Conservation (phyloP, 1,140 invertebrate genomes). For the Parasteatoda tepidariorum region DNA sequence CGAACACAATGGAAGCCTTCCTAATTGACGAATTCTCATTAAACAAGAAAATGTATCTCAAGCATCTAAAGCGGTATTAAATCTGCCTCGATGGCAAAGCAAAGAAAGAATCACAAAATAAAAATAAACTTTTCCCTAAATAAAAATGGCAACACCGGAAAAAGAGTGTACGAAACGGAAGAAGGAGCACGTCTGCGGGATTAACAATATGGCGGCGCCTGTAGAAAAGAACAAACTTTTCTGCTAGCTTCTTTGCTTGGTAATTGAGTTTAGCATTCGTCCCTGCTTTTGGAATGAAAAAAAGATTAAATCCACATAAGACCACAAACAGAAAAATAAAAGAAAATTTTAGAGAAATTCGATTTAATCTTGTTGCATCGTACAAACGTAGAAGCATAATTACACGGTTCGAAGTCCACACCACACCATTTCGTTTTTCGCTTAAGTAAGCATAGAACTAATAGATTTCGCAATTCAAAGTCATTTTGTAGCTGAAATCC, state of each 20-base stretch:
- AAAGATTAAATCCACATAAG: background rate
- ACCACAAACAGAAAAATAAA: background rate
- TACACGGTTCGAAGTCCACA: background rate
- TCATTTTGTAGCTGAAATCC: background rate
- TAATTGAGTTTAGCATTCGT: background rate
- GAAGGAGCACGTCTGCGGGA: background rate
- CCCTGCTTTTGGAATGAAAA: background rate
- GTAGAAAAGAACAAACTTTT: background rate
- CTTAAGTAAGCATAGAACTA: background rate
- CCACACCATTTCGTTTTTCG: background rate
- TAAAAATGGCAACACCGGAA: background rate
- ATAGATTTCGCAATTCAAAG: background rate
- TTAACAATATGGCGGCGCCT: background rate
- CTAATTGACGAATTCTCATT: background rate
- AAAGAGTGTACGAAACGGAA: background rate
- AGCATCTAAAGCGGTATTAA: background rate
- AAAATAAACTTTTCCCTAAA: background rate
- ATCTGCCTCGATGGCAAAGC: background rate
- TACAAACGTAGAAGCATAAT: background rate
- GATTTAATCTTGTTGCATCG: background rate
- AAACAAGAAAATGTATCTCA: background rate
- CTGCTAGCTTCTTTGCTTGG: background rate
- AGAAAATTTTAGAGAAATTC: background rate
- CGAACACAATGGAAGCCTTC: background rate
- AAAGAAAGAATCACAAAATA: background rate